Conservation (phyloP, 2,888 invertebrate genomes). For the Clitarchus hookeri region DNA sequence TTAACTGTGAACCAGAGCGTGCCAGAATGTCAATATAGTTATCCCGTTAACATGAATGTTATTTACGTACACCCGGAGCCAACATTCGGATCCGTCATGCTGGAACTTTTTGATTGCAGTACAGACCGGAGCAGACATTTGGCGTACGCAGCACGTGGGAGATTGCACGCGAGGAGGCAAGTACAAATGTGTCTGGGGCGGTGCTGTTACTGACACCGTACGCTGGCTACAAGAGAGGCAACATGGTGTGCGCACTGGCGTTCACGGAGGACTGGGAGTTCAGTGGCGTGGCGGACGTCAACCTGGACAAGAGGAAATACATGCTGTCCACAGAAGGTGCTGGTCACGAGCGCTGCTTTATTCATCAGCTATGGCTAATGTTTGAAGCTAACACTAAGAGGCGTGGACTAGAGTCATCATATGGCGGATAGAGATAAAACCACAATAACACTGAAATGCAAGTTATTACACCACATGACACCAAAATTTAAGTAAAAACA, state of each 20-base stretch:
- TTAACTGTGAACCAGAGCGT: too few relatives aligned
- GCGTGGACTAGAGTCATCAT: too few relatives aligned
- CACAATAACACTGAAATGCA: too few relatives aligned
- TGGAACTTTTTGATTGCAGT: slow-evolving; percentile 55
- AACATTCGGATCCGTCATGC: too few relatives aligned
- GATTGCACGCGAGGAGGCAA: slow-evolving; percentile 58
- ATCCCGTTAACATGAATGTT: too few relatives aligned
- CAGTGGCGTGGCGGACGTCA: slow-evolving; percentile 70
- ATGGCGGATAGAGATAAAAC: too few relatives aligned
- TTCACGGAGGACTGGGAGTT: slow-evolving; percentile 67
- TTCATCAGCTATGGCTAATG: not conserved
- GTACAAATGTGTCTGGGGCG: slow-evolving; percentile 66
- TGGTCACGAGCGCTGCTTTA: not conserved
- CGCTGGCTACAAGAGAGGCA: slow-evolving; percentile 69
- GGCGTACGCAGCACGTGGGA: slow-evolving; percentile 74
- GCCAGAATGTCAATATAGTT: too few relatives aligned
- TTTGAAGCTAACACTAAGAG: too few relatives aligned
- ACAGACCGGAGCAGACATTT: slow-evolving; percentile 68
- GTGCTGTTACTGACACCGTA: slow-evolving; percentile 69
- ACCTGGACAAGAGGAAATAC: slow-evolving; percentile 71
- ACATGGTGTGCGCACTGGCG: slow-evolving; percentile 68
- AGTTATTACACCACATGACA: too few relatives aligned
- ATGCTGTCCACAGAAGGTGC: slow-evolving; percentile 68
- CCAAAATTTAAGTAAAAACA: too few relatives aligned
- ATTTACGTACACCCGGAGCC: too few relatives aligned